Evolutionary conservation across 2,113 vertebrate genomes (phyloP).

Genomic region (Pseudopipra pipra): DNA sequence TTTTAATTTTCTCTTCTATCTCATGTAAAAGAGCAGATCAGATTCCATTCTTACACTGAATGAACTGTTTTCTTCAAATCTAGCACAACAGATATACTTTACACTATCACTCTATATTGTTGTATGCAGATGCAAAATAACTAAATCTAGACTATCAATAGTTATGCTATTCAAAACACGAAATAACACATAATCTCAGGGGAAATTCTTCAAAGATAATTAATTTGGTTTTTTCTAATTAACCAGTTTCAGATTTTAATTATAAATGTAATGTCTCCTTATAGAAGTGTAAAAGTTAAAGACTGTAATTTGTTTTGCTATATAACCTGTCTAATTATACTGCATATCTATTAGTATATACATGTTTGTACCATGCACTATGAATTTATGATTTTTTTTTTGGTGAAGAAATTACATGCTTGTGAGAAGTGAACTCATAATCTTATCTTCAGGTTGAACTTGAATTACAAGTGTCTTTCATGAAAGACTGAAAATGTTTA

Average conservation of each 20-base stretch:
- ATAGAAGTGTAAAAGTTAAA: neutral
- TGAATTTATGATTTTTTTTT: neutral
- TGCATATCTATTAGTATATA: neutral
- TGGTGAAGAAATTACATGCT: neutral
- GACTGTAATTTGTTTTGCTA: neutral
- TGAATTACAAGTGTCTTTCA: accelerated
- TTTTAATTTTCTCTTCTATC: neutral
- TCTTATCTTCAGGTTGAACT: neutral
- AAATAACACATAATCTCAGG: neutral
- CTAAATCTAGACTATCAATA: neutral
- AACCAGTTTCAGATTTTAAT: neutral
- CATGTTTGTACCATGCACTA: neutral
- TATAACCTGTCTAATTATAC: neutral
- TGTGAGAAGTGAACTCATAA: neutral
- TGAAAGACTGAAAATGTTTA: neutral
- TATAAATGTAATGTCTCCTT: neutral
- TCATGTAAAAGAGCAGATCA: neutral
- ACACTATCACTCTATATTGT: neutral
- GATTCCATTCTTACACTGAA: neutral
- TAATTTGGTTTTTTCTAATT: neutral
- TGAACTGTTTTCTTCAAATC: neutral
- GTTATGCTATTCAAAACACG: neutral
- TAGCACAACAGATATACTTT: neutral
- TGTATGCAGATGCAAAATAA: neutral
- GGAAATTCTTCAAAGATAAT: neutral